Conservation (phyloP, 1,140 invertebrate species). For the Bombyx mori region ASM3026992v2 NC_085110.1:7279501-7280000, state of each 20-base stretch:
- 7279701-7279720: slow-evolving; percentile 68
- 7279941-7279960: no score
- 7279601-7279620: no score
- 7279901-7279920: no score
- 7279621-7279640: neutral
- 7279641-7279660: slow-evolving; percentile 4
- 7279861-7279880: no score
- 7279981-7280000: neutral
- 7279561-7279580: no score
- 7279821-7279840: slow-evolving; percentile 11
- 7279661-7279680: slow-evolving; percentile 62
- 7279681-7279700: slow-evolving; percentile 60
- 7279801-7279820: neutral
- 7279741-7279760: slow-evolving; percentile 64
- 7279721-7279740: slow-evolving; percentile 70
- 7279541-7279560: no score
- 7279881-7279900: no score
- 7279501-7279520: no score
- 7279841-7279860: slow-evolving; percentile 7
- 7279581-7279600: no score
- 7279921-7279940: no score
- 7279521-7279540: no score
- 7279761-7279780: slow-evolving; percentile 16
- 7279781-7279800: slow-evolving; percentile 2
- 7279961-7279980: neutral